Evolutionary conservation across 2,797 vertebrate species (phyloP), one percentile per base, ranked within the genome.

Genomic region (Falco biarmicus): DNA sequence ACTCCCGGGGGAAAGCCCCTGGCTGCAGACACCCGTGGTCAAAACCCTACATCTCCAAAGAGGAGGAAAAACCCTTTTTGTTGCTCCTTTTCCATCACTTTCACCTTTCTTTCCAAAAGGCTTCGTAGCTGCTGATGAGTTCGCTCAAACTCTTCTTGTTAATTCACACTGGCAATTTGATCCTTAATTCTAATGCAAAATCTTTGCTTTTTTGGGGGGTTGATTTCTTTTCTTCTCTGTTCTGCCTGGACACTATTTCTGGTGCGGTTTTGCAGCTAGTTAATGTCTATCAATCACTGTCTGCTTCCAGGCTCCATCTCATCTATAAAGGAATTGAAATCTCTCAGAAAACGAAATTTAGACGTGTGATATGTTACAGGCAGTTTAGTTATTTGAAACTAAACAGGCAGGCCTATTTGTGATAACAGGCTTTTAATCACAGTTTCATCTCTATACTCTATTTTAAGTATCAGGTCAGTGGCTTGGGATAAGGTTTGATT

Each of bases 11-110:
- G 47, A 28, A 73, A 93, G 50, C 22, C 13, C 45, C n/a, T 1
- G 0, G 45, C 32, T 0, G 0, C 60, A 73, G 29, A 61, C 14
- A 32, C 19, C n/a, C 2, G 1, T 1, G 1, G 39, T 54, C 14
- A 17, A 31, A 93, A 70, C 3, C 31, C 31, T 57, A 20, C 71
- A 15, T 18, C 16, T 32, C 47, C 71, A 51, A 76, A 47, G 18
- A 41, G 48, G 8, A 28, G 29, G 9, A 37, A 71, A 53, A 20
- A 5, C 20, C 2, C 15, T 31, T 48, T 53, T 47, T 18, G 43
- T 45, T 2, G 0, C 53, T 79, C 37, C 15, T 63, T 63, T 63
- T 34, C 32, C 47, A 56, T 12, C 4, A 1, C 21, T 41, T 91
- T 25, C 48, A 43, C 86, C 43, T 41, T 93, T 43, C 63, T 41